These are phyloP conservation scores for Uria lomvia DNA, from an alignment of 2,113 vertebrate genomes.

Conservation along the genomic window DNA sequence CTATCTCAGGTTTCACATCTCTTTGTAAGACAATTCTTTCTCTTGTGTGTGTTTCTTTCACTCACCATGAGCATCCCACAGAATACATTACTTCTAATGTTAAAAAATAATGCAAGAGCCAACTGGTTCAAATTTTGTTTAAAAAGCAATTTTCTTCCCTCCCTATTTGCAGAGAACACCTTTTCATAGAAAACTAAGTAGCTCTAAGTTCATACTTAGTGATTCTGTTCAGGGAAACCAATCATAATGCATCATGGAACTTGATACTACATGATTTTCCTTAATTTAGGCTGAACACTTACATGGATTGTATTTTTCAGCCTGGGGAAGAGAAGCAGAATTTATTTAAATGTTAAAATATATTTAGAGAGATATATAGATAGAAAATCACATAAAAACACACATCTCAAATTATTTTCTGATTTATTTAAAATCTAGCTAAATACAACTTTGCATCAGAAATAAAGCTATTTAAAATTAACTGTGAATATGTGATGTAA, in stretches of 20 bases:
- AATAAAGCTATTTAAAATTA: background rate
- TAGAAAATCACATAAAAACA: background rate
- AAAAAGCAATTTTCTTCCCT: background rate
- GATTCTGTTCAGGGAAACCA: background rate
- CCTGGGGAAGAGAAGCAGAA: background rate
- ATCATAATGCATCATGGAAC: background rate
- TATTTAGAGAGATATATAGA: background rate
- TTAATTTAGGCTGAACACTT: background rate
- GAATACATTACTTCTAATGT: background rate
- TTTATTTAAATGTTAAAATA: background rate
- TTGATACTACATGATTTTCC: background rate
- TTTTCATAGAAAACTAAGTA: background rate
- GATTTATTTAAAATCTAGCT: background rate
- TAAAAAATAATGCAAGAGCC: background rate
- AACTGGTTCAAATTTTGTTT: background rate
- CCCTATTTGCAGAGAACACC: background rate
- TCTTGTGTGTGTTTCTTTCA: background rate
- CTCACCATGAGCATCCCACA: rapidly evolving
- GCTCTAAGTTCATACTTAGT: background rate
- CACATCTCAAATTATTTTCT: background rate
- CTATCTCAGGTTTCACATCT: background rate
- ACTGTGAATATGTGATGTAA: background rate
- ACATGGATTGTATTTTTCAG: background rate
- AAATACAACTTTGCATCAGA: background rate
- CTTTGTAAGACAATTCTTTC: background rate